Evolutionary conservation across 2,888 invertebrate genomes (phyloP), one percentile per base, ranked within the genome.

Genomic region (Ernsta delagoae): DNA sequence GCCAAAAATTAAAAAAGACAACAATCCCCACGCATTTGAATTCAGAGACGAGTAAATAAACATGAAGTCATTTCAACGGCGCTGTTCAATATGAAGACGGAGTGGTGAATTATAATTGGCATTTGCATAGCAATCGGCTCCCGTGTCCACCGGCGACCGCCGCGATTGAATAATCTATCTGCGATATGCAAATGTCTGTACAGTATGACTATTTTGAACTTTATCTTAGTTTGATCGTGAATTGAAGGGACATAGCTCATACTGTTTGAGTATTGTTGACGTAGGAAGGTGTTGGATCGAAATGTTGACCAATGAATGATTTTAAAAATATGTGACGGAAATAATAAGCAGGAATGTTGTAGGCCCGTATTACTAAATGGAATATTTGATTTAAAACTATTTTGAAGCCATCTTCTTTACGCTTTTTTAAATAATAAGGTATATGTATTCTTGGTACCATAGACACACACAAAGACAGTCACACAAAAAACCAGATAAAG

Each of bases 91-190:
- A 56, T 63, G 67, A 71, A 72, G 72, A 77, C 75, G 77, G 78
- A 79, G 78, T 73, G 72, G 74, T 71, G 79, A 77, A 82, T 79
- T 81, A 87, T 83, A 84, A 85, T 84, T 80, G 79, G 75, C 77
- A 89, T 88, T 88, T 86, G 84, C 87, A 88, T 88, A 84, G 87
- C 87, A 88, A 88, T 88, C 88, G 87, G 87, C 89, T 83, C 79
- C 78, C 77, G 73, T 77, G 84, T 84, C 85, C 84, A 80, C 78
- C 77, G 75, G 74, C 77, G 78, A 72, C 75, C 74, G 78, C 57
- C 45, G 54, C 59, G 59, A 63, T 64, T 65, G 65, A 70, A 70
- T 70, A 70, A 70, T 70, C 69, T 64, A 69, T 69, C 68, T 69
- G 57, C 68, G 68, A 57, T 69, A 69, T 69, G 68, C 62, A 63